Percentiles rank a stretch among this genome's conserved stretches.
Conservation (phyloP, 2,888 invertebrate genomes). For the Hypena proboscidalis region DNA sequence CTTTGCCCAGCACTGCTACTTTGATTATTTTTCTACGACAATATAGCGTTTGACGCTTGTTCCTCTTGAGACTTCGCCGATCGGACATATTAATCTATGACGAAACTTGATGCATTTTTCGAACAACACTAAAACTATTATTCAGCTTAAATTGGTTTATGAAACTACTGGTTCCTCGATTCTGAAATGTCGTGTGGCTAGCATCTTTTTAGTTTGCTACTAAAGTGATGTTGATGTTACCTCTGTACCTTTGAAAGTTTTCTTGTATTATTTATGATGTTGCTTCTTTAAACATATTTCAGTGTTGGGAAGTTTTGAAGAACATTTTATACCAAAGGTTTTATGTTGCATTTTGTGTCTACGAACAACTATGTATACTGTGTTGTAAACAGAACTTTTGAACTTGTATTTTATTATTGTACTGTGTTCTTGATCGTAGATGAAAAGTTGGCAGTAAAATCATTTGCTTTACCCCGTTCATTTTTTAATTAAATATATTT, state of each 20-base stretch:
- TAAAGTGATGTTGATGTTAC: constrained; percentile 1
- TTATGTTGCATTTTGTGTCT: no score
- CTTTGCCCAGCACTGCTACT: no score
- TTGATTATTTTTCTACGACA: no score
- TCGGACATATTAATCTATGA: constrained; percentile 47
- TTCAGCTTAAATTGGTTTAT: constrained; percentile 38
- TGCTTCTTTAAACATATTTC: constrained; percentile 4
- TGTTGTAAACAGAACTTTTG: no score
- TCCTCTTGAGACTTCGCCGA: constrained; percentile 42
- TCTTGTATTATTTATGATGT: constrained; percentile 1
- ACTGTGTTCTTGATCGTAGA: no score
- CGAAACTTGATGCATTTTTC: constrained; percentile 43
- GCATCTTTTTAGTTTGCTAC: constrained; percentile 6
- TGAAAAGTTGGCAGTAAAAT: no score
- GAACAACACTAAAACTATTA: constrained; percentile 29
- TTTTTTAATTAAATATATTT: no score
- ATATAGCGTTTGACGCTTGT: constrained; percentile 33
- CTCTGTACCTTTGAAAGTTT: not conserved
- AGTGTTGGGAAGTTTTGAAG: not conserved
- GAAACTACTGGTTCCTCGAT: constrained; percentile 15
- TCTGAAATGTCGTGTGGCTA: constrained; percentile 9
- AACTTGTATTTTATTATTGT: no score
- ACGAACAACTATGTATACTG: no score
- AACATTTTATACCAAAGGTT: not conserved
- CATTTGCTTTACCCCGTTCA: no score